Conservation (phyloP, 2,113 vertebrate genomes). For the Probosciger aterrimus region DNA sequence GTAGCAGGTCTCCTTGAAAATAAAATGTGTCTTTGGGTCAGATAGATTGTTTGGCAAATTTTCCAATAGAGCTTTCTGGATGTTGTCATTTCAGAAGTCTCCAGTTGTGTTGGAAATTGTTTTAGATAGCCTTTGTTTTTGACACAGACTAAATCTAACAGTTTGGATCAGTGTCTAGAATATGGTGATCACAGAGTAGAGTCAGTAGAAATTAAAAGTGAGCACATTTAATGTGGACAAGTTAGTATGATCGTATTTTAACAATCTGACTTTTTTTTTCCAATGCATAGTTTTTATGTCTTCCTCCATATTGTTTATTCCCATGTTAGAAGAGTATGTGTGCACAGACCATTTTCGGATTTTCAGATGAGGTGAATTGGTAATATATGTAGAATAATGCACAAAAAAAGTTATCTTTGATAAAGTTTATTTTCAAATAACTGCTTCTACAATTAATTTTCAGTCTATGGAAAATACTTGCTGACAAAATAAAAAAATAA, state of each 20-base stretch:
- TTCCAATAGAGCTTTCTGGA: neutral
- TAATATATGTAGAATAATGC: neutral
- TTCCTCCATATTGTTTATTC: neutral
- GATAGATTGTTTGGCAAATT: neutral
- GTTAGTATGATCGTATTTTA: neutral
- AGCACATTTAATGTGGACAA: neutral
- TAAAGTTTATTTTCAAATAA: neutral
- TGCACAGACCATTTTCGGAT: neutral
- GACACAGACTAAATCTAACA: neutral
- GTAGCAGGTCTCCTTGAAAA: neutral
- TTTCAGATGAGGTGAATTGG: neutral
- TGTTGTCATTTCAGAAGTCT: neutral
- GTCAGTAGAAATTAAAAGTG: neutral
- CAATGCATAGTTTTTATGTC: neutral
- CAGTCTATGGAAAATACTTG: neutral
- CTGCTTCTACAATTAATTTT: neutral
- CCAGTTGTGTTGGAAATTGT: neutral
- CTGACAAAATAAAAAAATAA: neutral
- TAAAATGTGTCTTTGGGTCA: neutral
- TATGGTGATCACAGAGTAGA: neutral
- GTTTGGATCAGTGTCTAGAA: neutral
- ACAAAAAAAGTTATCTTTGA: neutral
- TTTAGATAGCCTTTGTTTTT: neutral
- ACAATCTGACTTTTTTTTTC: rapidly evolving
- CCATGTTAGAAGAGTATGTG: neutral